A percentile compares a stretch with the other conserved stretches of the same genome.
These are phyloP conservation scores for Spisula solida DNA, from an alignment of 2,888 invertebrate genomes.

Conservation along the genomic window DNA sequence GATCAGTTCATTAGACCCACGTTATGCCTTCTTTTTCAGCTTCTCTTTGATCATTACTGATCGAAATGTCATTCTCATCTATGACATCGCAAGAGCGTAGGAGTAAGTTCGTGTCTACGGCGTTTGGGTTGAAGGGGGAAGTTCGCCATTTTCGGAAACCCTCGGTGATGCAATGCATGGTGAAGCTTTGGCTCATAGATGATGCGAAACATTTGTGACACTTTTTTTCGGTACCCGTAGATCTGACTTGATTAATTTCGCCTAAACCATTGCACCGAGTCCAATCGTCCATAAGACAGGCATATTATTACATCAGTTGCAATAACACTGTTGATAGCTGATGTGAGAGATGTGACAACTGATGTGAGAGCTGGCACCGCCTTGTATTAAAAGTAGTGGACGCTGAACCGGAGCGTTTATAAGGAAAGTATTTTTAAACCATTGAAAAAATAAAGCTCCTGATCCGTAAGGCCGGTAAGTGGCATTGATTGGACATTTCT, in stretches of 20 bases:
- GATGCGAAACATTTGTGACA: constrained; percentile 40
- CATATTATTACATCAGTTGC: constrained; percentile 55
- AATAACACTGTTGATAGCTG: constrained; percentile 37
- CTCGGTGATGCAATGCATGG: constrained; percentile 36
- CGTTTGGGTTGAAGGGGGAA: constrained; percentile 45
- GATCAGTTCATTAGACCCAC: too few species aligned
- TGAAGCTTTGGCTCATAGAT: constrained; percentile 49
- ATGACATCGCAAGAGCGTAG: constrained; percentile 18
- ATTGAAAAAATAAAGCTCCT: constrained; percentile 45
- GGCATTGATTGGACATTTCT: constrained; percentile 43
- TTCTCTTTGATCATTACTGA: neutral
- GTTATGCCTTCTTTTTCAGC: too few species aligned
- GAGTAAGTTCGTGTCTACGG: constrained; percentile 35
- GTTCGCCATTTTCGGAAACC: constrained; percentile 48
- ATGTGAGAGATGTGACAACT: constrained; percentile 45
- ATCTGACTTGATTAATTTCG: constrained; percentile 44
- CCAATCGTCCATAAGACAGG: constrained; percentile 52
- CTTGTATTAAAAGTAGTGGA: constrained; percentile 49
- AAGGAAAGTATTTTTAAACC: constrained; percentile 56
- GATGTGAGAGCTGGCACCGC: constrained; percentile 52
- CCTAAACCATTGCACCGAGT: constrained; percentile 29
- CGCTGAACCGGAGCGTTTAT: constrained; percentile 13
- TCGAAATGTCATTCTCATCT: neutral
- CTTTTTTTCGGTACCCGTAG: constrained; percentile 43
- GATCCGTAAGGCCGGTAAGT: constrained; percentile 53